phyloP scores from a whole-genome alignment of 1,140 invertebrate species.

The Drosophila busckii region DNA sequence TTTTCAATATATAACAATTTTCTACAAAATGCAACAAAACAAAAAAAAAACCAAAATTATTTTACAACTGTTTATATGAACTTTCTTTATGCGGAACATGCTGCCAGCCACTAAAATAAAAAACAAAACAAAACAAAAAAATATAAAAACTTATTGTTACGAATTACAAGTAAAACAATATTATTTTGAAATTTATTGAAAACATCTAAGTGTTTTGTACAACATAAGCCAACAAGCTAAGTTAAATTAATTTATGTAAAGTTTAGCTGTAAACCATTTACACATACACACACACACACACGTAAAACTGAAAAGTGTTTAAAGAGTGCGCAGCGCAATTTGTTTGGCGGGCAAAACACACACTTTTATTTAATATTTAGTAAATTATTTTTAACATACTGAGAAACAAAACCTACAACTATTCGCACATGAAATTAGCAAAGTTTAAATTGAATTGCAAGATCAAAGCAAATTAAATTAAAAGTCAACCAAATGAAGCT shows the following conservation, averaged over 20 bases:
- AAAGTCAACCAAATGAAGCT: conserved; percentile 15
- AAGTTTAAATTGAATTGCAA: conserved; percentile 9
- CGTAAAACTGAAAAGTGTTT: conserved; percentile 21
- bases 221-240: conserved; percentile 29
- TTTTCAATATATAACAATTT: too few relatives aligned
- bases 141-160: too few relatives aligned
- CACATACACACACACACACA: conserved; percentile 24
- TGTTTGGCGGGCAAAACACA: neutral
- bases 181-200: conserved; percentile 55
- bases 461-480: conserved; percentile 16
- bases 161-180: too few relatives aligned
- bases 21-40: too few relatives aligned
- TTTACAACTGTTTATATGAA: too few relatives aligned
- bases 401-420: conserved; percentile 19
- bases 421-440: conserved; percentile 33
- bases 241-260: conserved; percentile 28
- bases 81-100: conserved; percentile 24
- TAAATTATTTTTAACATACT: conserved; percentile 58
- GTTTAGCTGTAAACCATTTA: conserved; percentile 31
- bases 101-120: conserved; percentile 20
- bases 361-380: conserved; percentile 52
- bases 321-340: conserved; percentile 4
- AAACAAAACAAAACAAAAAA: conserved; percentile 6
- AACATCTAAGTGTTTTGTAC: conserved; percentile 71
- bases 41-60: too few relatives aligned